Percentiles rank a stretch among this genome's conserved stretches.
phyloP scores from a whole-genome alignment of 2,888 invertebrate genomes.

The Chorisops tibialis region DNA sequence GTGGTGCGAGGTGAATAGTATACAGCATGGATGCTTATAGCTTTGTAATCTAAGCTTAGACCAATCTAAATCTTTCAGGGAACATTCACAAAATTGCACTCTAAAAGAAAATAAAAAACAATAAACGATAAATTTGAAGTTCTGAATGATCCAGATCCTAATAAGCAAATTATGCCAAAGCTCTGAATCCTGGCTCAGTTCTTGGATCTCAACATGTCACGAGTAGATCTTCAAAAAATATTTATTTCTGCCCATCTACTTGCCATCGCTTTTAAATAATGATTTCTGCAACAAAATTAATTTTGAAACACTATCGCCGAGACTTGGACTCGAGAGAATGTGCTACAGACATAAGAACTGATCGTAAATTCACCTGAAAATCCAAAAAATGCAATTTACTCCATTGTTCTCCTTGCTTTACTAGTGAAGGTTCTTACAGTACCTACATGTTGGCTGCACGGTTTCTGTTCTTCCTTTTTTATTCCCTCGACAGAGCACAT shows the following conservation, averaged over 20 bases:
- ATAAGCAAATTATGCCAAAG: too few species aligned
- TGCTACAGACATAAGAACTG: constrained; percentile 19
- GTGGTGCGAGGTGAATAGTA: too few species aligned
- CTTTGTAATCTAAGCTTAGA: too few species aligned
- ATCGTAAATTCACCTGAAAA: constrained; percentile 26
- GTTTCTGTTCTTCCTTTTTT: neutral
- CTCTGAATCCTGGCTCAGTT: too few species aligned
- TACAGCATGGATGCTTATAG: too few species aligned
- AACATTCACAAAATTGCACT: too few species aligned
- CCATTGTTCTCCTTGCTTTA: constrained; percentile 21
- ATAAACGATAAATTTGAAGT: too few species aligned
- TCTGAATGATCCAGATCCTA: too few species aligned
- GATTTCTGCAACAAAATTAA: constrained; percentile 11
- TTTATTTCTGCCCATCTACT: neutral
- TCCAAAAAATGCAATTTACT: constrained; percentile 21
- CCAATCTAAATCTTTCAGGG: too few species aligned
- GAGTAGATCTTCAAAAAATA: too few species aligned
- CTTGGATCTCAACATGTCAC: too few species aligned
- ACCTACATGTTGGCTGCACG: neutral
- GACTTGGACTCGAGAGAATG: constrained; percentile 13
- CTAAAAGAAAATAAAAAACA: too few species aligned
- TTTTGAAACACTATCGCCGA: neutral
- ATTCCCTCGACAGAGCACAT: constrained; percentile 11
- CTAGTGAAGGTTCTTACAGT: neutral
- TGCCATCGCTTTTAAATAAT: neutral